Evolutionary conservation across 2,888 invertebrate species (phyloP), one percentile per base, ranked within the genome.

Genomic region (Trachelus troglodyta): DNA sequence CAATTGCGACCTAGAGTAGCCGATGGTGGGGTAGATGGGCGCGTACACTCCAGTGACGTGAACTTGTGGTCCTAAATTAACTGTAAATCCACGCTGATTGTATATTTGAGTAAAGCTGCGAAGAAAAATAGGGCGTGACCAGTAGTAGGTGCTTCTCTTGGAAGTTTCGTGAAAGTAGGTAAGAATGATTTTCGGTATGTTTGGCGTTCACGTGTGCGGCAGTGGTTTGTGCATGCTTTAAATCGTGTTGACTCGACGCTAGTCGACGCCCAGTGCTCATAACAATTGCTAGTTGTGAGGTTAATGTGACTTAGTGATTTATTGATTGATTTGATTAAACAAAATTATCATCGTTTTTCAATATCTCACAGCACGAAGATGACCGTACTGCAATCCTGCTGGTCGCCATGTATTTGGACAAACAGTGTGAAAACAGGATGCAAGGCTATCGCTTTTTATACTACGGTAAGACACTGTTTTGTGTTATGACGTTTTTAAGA

Each of bases 401-500:
- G 97, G 97, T 96, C 97, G 11, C 97, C 97, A 79, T 96, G 95
- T 87, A 95, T 97, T 87, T 97, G 97, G 96, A 95, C 96, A 71
- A 95, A 96, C 79, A 94, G 94, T 86, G 94, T 97, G 6, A 96
- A 95, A 90, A 93, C 94, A 40, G 97, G 97, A 12, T 95, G 96
- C 87, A 94, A 94, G 87, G 95, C 95, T 1, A 95, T 97, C 79
- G 97, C 97, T 0, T 94, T 94, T 34, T 98, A 98, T 87, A 96
- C 97, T 1, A 93, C 94, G 40, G 94, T 94, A 87, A 90, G 92
- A 71, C 11, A 31, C 12, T 71, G 40, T 23, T 86, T 76, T 11
- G 31, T 31, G 56, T 56, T 23, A 56, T 56, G 56, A 23, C 0
- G 23, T 9, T 6, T 9, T 56, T 23, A 23, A 9, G 56, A 56